Evolutionary conservation across 2,797 vertebrate species (phyloP).

Genomic region (Mus caroli): DNA sequence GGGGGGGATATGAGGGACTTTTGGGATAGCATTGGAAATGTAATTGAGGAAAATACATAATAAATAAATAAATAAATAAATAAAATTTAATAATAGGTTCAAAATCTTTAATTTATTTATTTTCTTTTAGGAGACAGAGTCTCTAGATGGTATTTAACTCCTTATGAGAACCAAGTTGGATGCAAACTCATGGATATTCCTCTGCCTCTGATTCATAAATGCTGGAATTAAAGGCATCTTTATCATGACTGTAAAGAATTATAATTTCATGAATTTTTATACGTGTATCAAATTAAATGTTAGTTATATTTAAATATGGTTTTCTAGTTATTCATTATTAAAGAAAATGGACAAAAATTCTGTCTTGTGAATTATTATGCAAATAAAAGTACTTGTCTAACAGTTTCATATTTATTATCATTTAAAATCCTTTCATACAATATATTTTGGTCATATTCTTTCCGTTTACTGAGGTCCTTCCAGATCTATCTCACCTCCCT

Average conservation of each 20-base stretch:
- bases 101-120: not conserved
- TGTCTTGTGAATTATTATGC: not conserved
- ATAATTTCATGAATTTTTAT: not conserved
- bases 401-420: not conserved
- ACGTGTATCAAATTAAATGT: not conserved
- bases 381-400: not conserved
- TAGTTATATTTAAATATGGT: not conserved
- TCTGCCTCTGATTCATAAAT: not conserved
- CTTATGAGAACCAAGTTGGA: not conserved
- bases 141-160: not conserved
- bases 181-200: not conserved
- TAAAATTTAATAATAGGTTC: not conserved
- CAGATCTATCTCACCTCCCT: not conserved
- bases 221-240: not conserved
- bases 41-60: too few relatives aligned
- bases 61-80: too few relatives aligned
- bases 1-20: too few relatives aligned
- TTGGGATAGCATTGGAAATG: too few relatives aligned
- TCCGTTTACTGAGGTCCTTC: not conserved
- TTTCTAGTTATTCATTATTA: not conserved
- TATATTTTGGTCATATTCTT: not conserved
- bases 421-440: not conserved
- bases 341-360: not conserved
- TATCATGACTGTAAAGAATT: not conserved
- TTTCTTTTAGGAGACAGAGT: not conserved